Base-by-base conservation (phyloP, 2,113 vertebrate genomes). In the Naja naja region DNA sequence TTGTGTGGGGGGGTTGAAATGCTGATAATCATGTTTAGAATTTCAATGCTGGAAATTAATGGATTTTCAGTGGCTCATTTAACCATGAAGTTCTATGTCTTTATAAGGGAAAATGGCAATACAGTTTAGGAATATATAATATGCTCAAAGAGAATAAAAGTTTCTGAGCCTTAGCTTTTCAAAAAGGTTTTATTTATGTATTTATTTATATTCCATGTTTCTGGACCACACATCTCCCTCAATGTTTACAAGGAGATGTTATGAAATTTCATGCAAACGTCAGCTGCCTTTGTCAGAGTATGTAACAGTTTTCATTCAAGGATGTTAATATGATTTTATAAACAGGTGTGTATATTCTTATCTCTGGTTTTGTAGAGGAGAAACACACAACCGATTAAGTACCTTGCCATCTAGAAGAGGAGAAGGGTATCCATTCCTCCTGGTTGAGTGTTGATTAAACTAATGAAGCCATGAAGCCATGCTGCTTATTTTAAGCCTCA, bases 81-180 rank as follows among this genome's bases (percentile, higher is more conserved):
- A 0, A 93, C 90, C 94, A 95, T 92, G 92, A 94, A 94, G 91
- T 93, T 90, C 95, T 94, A 93, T 96, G 96, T 95, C 92, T 97
- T 96, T 93, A 22, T 96, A 96, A 97, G 14, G 96, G 5, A 0
- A 97, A 97, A 96, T 95, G 94, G 94, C 96, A 95, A 90, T 96
- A 94, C 93, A 49, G 93, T 90, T 94, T 95, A 94, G 93, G 96
- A 96, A 95, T 93, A 95, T 90, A 81, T 94, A 90, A 88, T 85
- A 16, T 95, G 95, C 94, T 94, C 95, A 97, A 94, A 92, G 91
- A 94, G 93, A 95, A 94, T 92, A 95, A 69, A 96, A 92, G 92
- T 3, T 93, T 94, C 90, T 88, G 2, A 90, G 94, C 89, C 0
- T 1, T 94, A 34, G 58, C 93, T 94, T 92, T 91, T 85, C 12